A percentile compares a stretch with the other conserved stretches of the same genome.
phyloP scores from a whole-genome alignment of 2,888 invertebrate genomes.

The Pammene aurita region DNA sequence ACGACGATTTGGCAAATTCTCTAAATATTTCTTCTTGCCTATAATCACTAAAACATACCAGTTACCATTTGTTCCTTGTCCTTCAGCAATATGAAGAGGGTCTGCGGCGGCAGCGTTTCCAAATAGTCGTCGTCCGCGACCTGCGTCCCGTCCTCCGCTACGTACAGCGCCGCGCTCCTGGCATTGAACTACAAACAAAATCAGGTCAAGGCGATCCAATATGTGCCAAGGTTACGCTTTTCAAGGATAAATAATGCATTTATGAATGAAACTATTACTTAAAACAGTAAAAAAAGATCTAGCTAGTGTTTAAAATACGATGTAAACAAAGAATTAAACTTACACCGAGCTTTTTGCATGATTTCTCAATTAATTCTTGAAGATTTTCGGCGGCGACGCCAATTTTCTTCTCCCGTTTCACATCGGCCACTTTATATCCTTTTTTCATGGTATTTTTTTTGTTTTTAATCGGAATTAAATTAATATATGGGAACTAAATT shows the following conservation, averaged over 20 bases:
- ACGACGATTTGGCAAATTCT: too few relatives aligned
- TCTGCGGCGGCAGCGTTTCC: slow-evolving; percentile 88
- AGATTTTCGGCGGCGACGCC: slow-evolving; percentile 88
- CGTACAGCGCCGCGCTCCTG: slow-evolving; percentile 76
- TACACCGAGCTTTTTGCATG: slow-evolving; percentile 86
- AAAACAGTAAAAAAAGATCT: slow-evolving; percentile 27
- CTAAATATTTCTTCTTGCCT: background rate
- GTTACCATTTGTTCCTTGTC: slow-evolving; percentile 82
- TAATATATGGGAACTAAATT: slow-evolving; percentile 3
- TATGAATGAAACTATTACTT: slow-evolving; percentile 49
- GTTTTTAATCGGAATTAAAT: slow-evolving; percentile 26
- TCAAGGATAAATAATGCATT: slow-evolving; percentile 53
- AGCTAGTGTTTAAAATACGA: background rate
- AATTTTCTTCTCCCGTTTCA: slow-evolving; percentile 85
- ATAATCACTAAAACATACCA: slow-evolving; percentile 68
- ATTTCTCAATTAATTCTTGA: slow-evolving; percentile 86
- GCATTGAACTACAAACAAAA: slow-evolving; percentile 76
- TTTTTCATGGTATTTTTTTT: slow-evolving; percentile 74
- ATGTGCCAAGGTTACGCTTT: slow-evolving; percentile 65
- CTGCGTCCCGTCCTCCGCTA: slow-evolving; percentile 87
- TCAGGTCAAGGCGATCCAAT: slow-evolving; percentile 64
- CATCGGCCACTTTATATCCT: slow-evolving; percentile 89
- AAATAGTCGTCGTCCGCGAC: slow-evolving; percentile 91
- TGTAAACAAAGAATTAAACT: slow-evolving; percentile 53
- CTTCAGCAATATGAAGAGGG: slow-evolving; percentile 85